Base-by-base conservation (phyloP, 2,797 vertebrate genomes). In the Clamator glandarius region DNA sequence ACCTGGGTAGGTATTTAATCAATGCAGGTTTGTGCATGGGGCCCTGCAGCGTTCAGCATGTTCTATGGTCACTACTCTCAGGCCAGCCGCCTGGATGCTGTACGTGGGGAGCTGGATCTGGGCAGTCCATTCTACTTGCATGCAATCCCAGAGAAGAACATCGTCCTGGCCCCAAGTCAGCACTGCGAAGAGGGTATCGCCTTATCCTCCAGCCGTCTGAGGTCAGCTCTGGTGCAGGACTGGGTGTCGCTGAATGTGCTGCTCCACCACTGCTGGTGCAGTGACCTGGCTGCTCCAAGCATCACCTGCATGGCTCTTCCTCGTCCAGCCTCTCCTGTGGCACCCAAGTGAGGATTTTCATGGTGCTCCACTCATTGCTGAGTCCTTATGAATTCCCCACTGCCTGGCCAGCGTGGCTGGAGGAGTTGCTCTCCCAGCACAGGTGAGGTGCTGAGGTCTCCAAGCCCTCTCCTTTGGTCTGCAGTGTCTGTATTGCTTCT, bases 1-100 rank as follows among this genome's bases (percentile, higher is more conserved):
- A 87, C 36, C 31, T 50, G 61, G 28, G 28, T 3, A 59, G n/a
- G 52, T 50, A 44, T 95, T 94, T 94, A 97, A 94, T 94, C 6
- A n/a, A 31, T 28, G 36, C 21, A 44, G 52, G 26, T 68, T 93
- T 59, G 68, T 25, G n/a, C n/a, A 3, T 3, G 41, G 36, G 36
- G 7, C n/a, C 39, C 82, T 24, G 68, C 1, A 8, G 31, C 2
- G 25, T 25, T 46, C 63, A 18, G 23, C 28, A 54, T n/a, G n/a
- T n/a, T n/a, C n/a, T n/a, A n/a, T 29, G 59, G 35, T 61, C 70
- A 48, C 42, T 28, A 29, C 8, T 12, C 31, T 75, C 77, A 1
- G 15, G 17, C 26, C 72, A 64, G n/a, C 23, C 73, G 31, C 41
- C 0, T 5, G 72, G 50, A 57, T 28, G 12, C 21, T 6, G 0